Percentiles rank a stretch among this genome's conserved stretches.
phyloP scores from a whole-genome alignment of 2,888 invertebrate species.

The Miltochrista miniata region DNA sequence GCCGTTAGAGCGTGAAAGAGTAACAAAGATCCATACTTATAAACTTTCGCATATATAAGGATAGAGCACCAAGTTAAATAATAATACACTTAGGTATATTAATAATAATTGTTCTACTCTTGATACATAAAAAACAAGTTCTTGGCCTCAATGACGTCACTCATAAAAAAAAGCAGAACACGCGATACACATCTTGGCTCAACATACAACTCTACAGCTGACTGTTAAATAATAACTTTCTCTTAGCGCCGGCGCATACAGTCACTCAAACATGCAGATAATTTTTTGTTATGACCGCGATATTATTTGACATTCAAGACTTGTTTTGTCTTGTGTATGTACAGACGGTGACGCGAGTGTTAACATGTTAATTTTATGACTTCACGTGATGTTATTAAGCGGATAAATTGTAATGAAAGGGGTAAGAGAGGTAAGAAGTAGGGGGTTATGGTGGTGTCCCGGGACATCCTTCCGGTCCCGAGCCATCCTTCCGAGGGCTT shows the following conservation, averaged over 20 bases:
- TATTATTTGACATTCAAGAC: constrained; percentile 3
- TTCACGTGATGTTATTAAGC: too few relatives aligned
- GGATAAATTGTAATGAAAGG: too few relatives aligned
- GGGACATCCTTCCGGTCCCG: too few relatives aligned
- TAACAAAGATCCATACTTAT: too few relatives aligned
- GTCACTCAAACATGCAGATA: constrained; percentile 14
- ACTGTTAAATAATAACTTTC: constrained; percentile 54
- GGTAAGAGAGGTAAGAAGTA: neutral
- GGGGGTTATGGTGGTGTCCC: too few relatives aligned
- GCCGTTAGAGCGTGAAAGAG: too few relatives aligned
- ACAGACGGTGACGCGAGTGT: neutral
- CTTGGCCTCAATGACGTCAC: constrained; percentile 10
- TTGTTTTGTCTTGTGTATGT: neutral
- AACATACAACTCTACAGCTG: constrained; percentile 43
- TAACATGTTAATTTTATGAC: neutral
- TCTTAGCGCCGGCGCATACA: constrained; percentile 43
- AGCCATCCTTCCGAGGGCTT: too few relatives aligned
- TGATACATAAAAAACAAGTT: neutral
- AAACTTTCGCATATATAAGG: too few relatives aligned
- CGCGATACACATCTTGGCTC: neutral
- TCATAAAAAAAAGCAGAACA: neutral
- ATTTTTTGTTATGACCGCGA: constrained; percentile 2
- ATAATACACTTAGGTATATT: neutral
- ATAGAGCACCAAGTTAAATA: neutral
- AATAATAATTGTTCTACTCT: neutral